Evolutionary conservation across 2,797 vertebrate genomes (phyloP), one percentile per base, ranked within the genome.

Genomic region (Psittacula derbiana): DNA sequence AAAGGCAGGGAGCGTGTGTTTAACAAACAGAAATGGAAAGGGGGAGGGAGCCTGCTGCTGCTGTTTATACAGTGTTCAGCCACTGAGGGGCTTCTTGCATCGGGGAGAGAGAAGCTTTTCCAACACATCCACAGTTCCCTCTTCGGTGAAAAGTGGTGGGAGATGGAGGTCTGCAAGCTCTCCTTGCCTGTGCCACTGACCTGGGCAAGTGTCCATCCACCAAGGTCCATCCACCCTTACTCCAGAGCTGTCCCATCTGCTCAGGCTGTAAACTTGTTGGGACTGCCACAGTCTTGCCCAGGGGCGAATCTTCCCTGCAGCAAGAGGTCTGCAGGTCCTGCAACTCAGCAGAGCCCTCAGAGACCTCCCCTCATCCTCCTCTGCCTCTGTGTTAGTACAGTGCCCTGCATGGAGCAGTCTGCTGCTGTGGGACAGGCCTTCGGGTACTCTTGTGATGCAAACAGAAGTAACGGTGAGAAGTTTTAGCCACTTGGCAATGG

Each of bases 21-120:
- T 97, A 96, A 95, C 97, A 96, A 97, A 96, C 96, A 95, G 95
- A 75, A 92, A 93, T 78, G 95, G 94, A 91, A 96, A 96, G 81
- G 92, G 95, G 95, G 94, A 95, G 95, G 94, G 94, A 94, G 95
- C 86, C 91, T 94, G 76, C 95, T 76, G 97, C 87, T 94, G 93
- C 92, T 97, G 94, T 94, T 95, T 94, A 96, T 96, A 96, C 96
- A 96, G 82, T 95, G 92, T 93, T 97, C 95, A 96, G 95, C 97
- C 97, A 96, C 97, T 96, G 96, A 93, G 93, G 95, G 97, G 97
- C 96, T 97, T 97, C 94, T 96, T 87, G 93, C 93, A 95, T 92
- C 90, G 55, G 96, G 91, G 80, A 87, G 65, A 93, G 74, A 90
- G 90, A 71, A 93, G 94, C 92, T 95, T 88, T 95, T 93, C 80